A percentile compares a stretch with the other conserved stretches of the same genome.
Conservation (phyloP, 2,113 vertebrate species). For the Centropus unirufus region DNA sequence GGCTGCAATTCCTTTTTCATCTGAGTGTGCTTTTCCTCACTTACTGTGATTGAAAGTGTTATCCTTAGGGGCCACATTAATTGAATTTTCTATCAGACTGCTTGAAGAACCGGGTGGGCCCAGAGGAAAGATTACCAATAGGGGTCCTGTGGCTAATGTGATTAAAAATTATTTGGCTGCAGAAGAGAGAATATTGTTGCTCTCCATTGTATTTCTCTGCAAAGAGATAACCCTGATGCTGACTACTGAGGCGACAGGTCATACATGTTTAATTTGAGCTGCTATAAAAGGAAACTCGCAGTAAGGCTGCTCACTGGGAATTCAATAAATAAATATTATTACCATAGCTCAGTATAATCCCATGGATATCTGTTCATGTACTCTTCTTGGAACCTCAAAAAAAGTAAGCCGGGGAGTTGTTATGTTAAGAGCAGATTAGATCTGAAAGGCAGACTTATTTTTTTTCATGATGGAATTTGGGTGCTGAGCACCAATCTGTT, state of each 20-base stretch:
- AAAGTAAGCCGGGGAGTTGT: not conserved
- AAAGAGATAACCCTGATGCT: not conserved
- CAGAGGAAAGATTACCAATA: conserved; percentile 11
- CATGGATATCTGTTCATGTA: not conserved
- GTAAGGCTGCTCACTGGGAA: not conserved
- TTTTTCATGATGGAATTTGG: not conserved
- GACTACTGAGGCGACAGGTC: not conserved
- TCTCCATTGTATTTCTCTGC: not conserved
- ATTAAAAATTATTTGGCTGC: conserved; percentile 50
- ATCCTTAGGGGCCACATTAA: conserved; percentile 39
- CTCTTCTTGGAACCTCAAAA: not conserved
- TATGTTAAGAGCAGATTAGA: not conserved
- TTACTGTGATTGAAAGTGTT: not conserved
- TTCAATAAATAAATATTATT: conserved; percentile 36
- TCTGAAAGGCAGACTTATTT: not conserved
- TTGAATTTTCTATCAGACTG: conserved; percentile 60
- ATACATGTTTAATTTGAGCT: not conserved
- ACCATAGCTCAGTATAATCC: not conserved
- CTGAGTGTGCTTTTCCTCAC: not conserved
- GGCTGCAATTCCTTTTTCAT: not conserved
- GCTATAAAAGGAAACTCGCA: not conserved
- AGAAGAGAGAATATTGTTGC: not conserved
- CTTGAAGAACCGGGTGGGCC: conserved; percentile 7
- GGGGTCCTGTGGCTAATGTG: conserved; percentile 1
- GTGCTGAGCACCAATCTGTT: not conserved